phyloP scores from a whole-genome alignment of 2,797 vertebrate species.

The Helicolenus hilgendorfi region DNA sequence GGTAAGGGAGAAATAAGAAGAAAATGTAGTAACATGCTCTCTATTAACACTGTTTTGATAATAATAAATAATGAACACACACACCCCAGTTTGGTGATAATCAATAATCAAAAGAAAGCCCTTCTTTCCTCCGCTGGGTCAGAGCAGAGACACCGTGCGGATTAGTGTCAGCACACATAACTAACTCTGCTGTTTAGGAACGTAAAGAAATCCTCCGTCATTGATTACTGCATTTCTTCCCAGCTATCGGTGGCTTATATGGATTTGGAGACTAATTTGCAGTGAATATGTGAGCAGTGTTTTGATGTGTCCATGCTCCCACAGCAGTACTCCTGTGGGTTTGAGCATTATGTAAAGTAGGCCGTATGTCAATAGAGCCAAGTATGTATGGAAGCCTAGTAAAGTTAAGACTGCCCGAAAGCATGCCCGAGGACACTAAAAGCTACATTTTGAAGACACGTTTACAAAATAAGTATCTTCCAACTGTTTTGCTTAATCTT shows the following conservation, averaged over 20 bases:
- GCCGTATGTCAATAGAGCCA: constrained; percentile 53
- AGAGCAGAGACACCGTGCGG: constrained; percentile 20
- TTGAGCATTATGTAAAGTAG: constrained; percentile 68
- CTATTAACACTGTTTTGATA: neutral
- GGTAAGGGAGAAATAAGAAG: neutral
- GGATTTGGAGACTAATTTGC: constrained; percentile 75
- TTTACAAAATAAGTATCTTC: constrained; percentile 5
- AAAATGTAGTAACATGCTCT: constrained; percentile 3
- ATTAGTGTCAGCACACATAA: constrained; percentile 40
- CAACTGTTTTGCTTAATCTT: neutral
- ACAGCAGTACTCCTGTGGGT: constrained; percentile 42
- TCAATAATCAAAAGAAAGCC: constrained; percentile 24
- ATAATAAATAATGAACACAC: constrained; percentile 29
- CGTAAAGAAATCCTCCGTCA: constrained; percentile 44
- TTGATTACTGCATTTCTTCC: constrained; percentile 57
- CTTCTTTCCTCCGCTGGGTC: constrained; percentile 28
- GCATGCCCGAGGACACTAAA: constrained; percentile 28
- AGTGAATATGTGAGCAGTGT: constrained; percentile 62
- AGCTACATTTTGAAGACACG: constrained; percentile 2
- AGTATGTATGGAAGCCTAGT: constrained; percentile 24
- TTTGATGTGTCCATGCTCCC: constrained; percentile 51
- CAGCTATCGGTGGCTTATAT: constrained; percentile 65
- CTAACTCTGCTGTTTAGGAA: constrained; percentile 42
- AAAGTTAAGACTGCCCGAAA: constrained; percentile 32
- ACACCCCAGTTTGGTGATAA: neutral